Conservation (phyloP, 2,113 vertebrate genomes). For the Lasiurus cinereus region DNA sequence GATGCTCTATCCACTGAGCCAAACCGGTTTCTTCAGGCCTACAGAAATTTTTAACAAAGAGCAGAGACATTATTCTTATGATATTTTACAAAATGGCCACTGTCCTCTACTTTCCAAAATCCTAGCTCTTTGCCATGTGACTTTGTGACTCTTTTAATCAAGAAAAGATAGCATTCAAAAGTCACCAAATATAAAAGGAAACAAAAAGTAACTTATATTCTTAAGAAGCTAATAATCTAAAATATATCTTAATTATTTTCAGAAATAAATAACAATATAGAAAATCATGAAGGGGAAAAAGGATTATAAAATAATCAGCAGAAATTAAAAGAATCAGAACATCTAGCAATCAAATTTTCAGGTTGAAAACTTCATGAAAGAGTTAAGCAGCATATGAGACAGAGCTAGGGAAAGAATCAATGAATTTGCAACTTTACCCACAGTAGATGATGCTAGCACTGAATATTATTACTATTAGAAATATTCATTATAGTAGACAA, state of each 20-base stretch:
- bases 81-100: background rate
- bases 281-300: background rate
- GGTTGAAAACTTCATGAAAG: background rate
- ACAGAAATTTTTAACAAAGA: background rate
- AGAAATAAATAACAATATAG: background rate
- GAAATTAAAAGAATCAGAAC: background rate
- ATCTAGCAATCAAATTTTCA: background rate
- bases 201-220: background rate
- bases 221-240: background rate
- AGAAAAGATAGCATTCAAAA: background rate
- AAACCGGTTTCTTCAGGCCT: too few relatives aligned
- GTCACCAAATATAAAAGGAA: background rate
- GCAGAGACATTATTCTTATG: background rate
- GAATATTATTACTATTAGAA: conserved; percentile 14
- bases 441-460: background rate
- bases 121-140: background rate
- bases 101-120: background rate
- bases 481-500: background rate
- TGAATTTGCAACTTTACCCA: background rate
- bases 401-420: background rate
- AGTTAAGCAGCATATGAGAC: background rate
- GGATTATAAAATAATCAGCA: background rate
- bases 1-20: too few relatives aligned
- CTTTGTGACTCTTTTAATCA: background rate
- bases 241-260: background rate